These are phyloP conservation scores for Dexiosoma caninum DNA, from an alignment of 2,888 invertebrate species.

Conservation along the genomic window DNA sequence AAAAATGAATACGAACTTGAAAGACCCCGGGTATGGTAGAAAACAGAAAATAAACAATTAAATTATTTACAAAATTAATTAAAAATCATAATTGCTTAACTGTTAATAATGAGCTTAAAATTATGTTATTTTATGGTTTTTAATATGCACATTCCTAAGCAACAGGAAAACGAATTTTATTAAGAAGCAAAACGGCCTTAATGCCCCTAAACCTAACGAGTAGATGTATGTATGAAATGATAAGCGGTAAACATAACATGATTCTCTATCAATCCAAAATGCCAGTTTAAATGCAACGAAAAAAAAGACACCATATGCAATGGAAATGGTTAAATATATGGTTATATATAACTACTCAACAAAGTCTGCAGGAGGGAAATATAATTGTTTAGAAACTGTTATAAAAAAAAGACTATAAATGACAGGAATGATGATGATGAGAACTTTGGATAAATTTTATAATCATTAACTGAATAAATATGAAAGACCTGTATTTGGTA, in stretches of 20 bases:
- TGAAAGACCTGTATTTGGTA: slow-evolving; percentile 22
- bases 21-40: neutral
- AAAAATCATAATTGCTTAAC: neutral
- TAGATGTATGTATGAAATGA: neutral
- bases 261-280: neutral
- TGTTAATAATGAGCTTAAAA: neutral
- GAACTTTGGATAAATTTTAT: neutral
- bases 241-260: too few relatives aligned
- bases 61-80: neutral
- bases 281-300: slow-evolving; percentile 32
- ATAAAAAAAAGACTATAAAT: neutral
- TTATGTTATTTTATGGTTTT: neutral
- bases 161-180: too few relatives aligned
- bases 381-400: slow-evolving; percentile 15
- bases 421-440: neutral
- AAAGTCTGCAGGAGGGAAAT: neutral
- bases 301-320: slow-evolving; percentile 18
- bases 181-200: neutral
- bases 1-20: too few relatives aligned
- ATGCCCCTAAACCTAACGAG: neutral
- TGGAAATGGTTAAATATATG: neutral
- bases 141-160: neutral
- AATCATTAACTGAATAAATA: neutral
- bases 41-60: neutral
- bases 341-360: neutral